Evolutionary conservation across 2,888 invertebrate species (phyloP).

Genomic region (Aphelenchoides bicaudatus): DNA sequence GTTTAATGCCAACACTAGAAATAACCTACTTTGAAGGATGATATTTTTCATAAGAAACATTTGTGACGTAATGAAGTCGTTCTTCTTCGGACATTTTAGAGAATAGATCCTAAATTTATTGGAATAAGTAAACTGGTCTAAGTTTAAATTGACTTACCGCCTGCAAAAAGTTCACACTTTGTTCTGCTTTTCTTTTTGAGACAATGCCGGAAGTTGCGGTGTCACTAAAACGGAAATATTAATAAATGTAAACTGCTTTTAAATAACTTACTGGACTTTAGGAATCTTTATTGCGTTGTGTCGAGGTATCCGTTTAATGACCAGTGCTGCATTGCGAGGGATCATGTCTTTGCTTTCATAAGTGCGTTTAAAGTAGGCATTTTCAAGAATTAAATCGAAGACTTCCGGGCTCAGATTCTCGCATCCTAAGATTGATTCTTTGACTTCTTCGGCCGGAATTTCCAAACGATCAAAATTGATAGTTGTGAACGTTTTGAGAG

Average conservation of each 20-base stretch:
- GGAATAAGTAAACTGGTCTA: neutral
- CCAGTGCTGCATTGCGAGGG: slow-evolving; percentile 92
- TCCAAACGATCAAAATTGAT: slow-evolving; percentile 78
- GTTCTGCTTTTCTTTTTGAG: neutral
- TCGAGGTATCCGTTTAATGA: slow-evolving; percentile 86
- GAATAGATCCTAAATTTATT: slow-evolving; percentile 44
- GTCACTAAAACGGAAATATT: slow-evolving; percentile 17
- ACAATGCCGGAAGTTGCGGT: slow-evolving; percentile 33
- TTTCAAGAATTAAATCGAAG: slow-evolving; percentile 84
- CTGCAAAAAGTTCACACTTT: slow-evolving; percentile 17
- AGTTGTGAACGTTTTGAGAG: slow-evolving; percentile 88
- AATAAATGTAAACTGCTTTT: slow-evolving; percentile 4
- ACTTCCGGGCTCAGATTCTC: slow-evolving; percentile 83
- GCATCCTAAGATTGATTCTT: slow-evolving; percentile 87
- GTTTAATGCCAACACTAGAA: slow-evolving; percentile 17
- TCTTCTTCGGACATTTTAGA: slow-evolving; percentile 91
- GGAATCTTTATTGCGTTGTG: slow-evolving; percentile 55
- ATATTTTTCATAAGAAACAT: slow-evolving; percentile 91
- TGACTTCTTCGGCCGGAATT: slow-evolving; percentile 89
- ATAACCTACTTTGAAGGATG: slow-evolving; percentile 87
- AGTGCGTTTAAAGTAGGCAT: slow-evolving; percentile 69
- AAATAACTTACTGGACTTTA: slow-evolving; percentile 57
- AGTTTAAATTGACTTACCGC: slow-evolving; percentile 19
- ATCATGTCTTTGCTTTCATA: slow-evolving; percentile 81
- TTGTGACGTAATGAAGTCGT: slow-evolving; percentile 94